These are phyloP conservation scores for Coreoperca whiteheadi DNA, from an alignment of 2,113 vertebrate genomes.

Conservation along the genomic window DNA sequence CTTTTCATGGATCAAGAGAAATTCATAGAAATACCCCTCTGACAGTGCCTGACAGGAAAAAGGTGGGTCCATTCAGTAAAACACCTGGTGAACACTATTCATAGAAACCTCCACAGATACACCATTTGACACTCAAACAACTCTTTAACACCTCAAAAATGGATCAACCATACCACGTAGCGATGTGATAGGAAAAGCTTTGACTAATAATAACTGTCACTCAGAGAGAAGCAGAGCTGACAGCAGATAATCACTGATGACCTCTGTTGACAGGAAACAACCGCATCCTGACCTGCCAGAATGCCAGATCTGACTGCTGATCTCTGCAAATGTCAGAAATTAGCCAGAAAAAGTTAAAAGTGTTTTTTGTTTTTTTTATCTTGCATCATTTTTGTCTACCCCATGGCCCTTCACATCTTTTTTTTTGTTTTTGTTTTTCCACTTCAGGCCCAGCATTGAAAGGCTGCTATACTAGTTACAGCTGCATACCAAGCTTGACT, in stretches of 20 bases:
- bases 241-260: constrained; percentile 66
- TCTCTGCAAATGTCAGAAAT: constrained; percentile 58
- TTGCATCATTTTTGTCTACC: constrained; percentile 16
- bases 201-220: constrained; percentile 47
- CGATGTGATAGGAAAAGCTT: constrained; percentile 27
- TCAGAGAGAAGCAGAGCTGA: constrained; percentile 34
- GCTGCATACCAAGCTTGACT: constrained; percentile 82
- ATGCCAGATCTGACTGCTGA: constrained; percentile 37
- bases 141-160: constrained; percentile 28
- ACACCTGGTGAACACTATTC: constrained; percentile 58
- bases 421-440: background rate
- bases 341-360: constrained; percentile 19
- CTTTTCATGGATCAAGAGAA: constrained; percentile 74
- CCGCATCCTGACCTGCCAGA: constrained; percentile 60
- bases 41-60: constrained; percentile 61
- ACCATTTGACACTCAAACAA: constrained; percentile 36
- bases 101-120: constrained; percentile 51
- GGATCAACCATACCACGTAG: constrained; percentile 8
- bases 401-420: background rate
- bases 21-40: constrained; percentile 80
- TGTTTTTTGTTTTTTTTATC: constrained; percentile 47
- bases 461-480: constrained; percentile 60
- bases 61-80: constrained; percentile 54
- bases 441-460: constrained; percentile 7
- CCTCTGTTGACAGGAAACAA: constrained; percentile 61